Base-by-base conservation (phyloP, 2,113 vertebrate species). In the Noctilio leporinus region DNA sequence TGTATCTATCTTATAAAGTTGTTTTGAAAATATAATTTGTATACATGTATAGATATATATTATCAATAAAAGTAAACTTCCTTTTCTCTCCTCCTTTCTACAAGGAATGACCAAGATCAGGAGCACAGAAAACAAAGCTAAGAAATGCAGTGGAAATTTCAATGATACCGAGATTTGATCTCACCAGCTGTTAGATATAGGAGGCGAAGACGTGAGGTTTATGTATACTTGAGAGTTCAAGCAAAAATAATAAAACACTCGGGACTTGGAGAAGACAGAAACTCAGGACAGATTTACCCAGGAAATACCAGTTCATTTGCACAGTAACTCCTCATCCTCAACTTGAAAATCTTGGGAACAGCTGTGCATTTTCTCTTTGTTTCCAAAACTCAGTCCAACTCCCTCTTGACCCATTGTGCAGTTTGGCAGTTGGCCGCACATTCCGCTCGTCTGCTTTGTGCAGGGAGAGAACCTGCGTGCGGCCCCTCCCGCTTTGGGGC, bases 301-400 rank as follows among this genome's bases (percentile, higher is more conserved):
- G 97, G 97, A 98, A 98, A 98, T 98, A 95, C 93, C 96, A 98
- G 97, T 97, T 97, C 97, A 96, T 97, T 98, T 94, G 77, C 97
- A 97, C 7, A 94, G n/a, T 97, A 96, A 98, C 96, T 95, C 97
- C 97, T 97, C 97, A 98, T 98, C 97, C 94, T 96, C 95, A 64
- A 69, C 87, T 97, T 97, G 95, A 97, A 98, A 96, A 90, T 94
- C 76, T 94, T 80, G 38, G 64, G 92, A 98, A 93, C 98, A 98
- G 97, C 98, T 98, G 97, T 96, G 24, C 64, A 89, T 85, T 97
- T 93, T 98, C 97, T 98, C 53, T 93, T 95, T 96, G 92, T 94
- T 97, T 97, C 97, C 96, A 97, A 97, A 98, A 97, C 86, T 82
- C 0, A 87, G 75, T 97, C 96, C 96, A 98, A 81, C 95, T 97